phyloP scores from a whole-genome alignment of 2,113 vertebrate species.

The Ammodytes dubius region DNA sequence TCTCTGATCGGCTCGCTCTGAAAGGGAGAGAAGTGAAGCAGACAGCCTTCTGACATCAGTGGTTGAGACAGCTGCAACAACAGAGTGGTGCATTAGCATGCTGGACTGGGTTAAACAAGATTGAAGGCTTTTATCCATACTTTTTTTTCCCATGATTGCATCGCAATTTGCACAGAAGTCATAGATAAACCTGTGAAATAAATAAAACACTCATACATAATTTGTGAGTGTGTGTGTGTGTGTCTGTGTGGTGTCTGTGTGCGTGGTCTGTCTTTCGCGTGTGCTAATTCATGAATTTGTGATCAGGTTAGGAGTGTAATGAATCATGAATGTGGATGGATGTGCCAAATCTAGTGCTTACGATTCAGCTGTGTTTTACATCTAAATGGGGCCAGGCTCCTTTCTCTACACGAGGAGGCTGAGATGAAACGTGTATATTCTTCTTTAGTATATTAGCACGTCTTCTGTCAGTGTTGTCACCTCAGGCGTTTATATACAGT shows the following conservation, averaged over 20 bases:
- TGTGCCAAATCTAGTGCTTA: slow-evolving; percentile 32
- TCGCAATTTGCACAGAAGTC: slow-evolving; percentile 41
- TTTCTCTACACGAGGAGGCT: slow-evolving; percentile 5
- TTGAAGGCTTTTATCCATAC: slow-evolving; percentile 9
- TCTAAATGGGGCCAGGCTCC: slow-evolving; percentile 15
- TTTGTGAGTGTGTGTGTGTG: background rate
- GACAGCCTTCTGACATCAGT: slow-evolving; percentile 53
- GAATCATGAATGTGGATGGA: slow-evolving; percentile 59
- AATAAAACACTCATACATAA: slow-evolving; percentile 30
- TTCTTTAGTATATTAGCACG: slow-evolving; percentile 27
- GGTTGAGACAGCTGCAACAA: slow-evolving; percentile 49
- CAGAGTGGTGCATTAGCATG: slow-evolving; percentile 29
- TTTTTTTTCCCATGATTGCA: slow-evolving; percentile 34
- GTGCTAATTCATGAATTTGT: slow-evolving; percentile 56
- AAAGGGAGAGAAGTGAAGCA: slow-evolving; percentile 35
- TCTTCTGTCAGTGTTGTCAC: slow-evolving; percentile 38
- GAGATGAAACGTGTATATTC: slow-evolving; percentile 9
- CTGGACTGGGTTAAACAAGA: slow-evolving; percentile 24
- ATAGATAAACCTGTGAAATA: slow-evolving; percentile 40
- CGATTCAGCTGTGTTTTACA: slow-evolving; percentile 52
- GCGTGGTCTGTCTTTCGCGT: slow-evolving; percentile 9
- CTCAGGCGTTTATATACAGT: slow-evolving; percentile 1
- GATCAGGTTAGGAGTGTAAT: slow-evolving; percentile 47
- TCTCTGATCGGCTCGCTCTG: slow-evolving; percentile 59
- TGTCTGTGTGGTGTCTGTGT: slow-evolving; percentile 39